A percentile compares a stretch with the other conserved stretches of the same genome.
These are phyloP conservation scores for Arizona elegans DNA, from an alignment of 2,113 vertebrate genomes.

Conservation along the genomic window DNA sequence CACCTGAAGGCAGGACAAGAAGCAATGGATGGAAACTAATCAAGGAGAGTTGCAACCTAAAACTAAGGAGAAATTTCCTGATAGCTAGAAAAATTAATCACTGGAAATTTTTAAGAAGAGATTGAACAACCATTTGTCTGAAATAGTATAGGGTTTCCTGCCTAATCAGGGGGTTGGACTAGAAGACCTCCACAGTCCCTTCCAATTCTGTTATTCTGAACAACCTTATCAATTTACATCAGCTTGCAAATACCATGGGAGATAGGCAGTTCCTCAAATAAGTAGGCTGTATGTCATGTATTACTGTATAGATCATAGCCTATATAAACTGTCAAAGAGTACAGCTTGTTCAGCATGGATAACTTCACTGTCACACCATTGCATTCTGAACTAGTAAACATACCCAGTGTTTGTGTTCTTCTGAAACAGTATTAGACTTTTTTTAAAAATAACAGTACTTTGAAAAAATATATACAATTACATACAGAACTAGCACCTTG, in stretches of 20 bases:
- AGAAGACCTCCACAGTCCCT: too few relatives aligned
- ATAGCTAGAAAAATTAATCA: too few relatives aligned
- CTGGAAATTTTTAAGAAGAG: too few relatives aligned
- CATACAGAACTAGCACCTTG: background rate
- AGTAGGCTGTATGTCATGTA: background rate
- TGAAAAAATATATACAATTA: background rate
- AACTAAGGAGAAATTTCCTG: too few relatives aligned
- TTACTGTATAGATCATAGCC: background rate
- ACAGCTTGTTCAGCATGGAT: background rate
- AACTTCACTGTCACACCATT: background rate
- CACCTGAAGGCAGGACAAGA: too few relatives aligned
- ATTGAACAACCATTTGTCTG: too few relatives aligned
- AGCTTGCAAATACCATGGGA: background rate
- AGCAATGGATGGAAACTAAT: too few relatives aligned
- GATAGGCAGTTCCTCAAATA: background rate
- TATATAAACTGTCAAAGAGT: background rate
- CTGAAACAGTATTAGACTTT: background rate
- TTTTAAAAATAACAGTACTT: background rate
- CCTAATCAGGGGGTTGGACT: too few relatives aligned
- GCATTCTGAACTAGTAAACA: background rate
- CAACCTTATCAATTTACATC: background rate
- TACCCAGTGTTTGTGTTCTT: background rate
- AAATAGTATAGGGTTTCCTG: too few relatives aligned
- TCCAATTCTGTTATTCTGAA: too few relatives aligned
- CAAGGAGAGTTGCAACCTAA: too few relatives aligned